Evolutionary conservation across 2,888 invertebrate genomes (phyloP).

Genomic region (Torymus auratus): DNA sequence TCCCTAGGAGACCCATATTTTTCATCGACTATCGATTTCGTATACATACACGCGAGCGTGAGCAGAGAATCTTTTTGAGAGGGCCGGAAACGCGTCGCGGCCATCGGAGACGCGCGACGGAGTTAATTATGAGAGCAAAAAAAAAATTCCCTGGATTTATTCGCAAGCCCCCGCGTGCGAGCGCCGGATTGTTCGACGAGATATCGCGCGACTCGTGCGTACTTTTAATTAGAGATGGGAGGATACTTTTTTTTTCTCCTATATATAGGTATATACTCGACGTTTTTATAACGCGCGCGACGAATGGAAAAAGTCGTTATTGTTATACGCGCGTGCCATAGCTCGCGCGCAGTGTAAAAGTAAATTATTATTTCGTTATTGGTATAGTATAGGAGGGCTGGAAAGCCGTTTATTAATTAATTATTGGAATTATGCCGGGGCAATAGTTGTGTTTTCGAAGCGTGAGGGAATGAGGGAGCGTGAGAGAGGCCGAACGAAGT

Average conservation of each 20-base stretch:
- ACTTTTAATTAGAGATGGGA: conserved; percentile 8
- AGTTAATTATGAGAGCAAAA: conserved; percentile 39
- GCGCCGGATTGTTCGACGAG: not conserved
- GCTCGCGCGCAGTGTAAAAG: too few species aligned
- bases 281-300: too few species aligned
- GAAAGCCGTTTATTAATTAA: too few species aligned
- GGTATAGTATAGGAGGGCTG: too few species aligned
- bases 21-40: conserved; percentile 40
- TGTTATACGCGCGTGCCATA: too few species aligned
- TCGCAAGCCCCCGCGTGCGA: not conserved
- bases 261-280: too few species aligned
- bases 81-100: conserved; percentile 1
- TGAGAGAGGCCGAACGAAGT: not conserved
- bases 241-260: not conserved
- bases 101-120: not conserved
- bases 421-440: too few species aligned
- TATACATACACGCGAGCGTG: too few species aligned
- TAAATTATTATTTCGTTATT: too few species aligned
- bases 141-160: conserved; percentile 1
- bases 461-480: too few species aligned
- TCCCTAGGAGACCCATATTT: conserved; percentile 43
- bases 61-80: not conserved
- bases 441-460: too few species aligned
- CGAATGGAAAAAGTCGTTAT: too few species aligned
- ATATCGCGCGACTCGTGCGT: not conserved